phyloP scores from a whole-genome alignment of 2,797 vertebrate genomes.

The Emys orbicularis region DNA sequence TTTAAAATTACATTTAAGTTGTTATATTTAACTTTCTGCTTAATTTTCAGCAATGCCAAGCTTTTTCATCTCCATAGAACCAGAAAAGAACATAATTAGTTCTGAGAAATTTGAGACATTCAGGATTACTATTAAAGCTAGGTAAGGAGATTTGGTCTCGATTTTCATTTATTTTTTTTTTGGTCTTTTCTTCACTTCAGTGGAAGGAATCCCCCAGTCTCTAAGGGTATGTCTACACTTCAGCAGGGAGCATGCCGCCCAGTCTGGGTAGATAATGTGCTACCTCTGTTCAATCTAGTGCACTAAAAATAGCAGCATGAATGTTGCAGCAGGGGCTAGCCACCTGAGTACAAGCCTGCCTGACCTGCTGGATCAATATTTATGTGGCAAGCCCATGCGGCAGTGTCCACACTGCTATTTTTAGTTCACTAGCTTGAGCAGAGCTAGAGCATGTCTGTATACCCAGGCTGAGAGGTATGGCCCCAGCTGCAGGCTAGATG shows the following conservation, averaged over 20 bases:
- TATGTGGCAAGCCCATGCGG: background rate
- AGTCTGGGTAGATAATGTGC: no score
- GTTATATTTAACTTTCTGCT: constrained; percentile 26
- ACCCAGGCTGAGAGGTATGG: background rate
- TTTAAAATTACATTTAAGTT: background rate
- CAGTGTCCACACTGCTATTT: background rate
- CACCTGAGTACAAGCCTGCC: background rate
- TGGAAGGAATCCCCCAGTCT: background rate
- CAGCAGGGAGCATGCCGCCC: no score
- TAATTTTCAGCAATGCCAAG: constrained; percentile 89
- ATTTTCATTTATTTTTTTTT: background rate
- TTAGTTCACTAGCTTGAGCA: background rate
- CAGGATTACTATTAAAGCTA: constrained; percentile 86
- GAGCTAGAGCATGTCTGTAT: background rate
- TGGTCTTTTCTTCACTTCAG: background rate
- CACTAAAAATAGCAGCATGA: no score
- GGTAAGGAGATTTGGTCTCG: constrained; percentile 77
- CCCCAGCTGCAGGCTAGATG: background rate
- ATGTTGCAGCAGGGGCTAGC: no score
- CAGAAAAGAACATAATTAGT: constrained; percentile 86
- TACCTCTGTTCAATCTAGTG: no score
- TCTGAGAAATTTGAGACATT: constrained; percentile 84
- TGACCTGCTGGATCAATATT: background rate
- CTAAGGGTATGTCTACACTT: background rate
- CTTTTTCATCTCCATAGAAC: constrained; percentile 87